Conservation (phyloP, 64 coral and sea anemone genomes). For the Actinia tenebrosa region DNA sequence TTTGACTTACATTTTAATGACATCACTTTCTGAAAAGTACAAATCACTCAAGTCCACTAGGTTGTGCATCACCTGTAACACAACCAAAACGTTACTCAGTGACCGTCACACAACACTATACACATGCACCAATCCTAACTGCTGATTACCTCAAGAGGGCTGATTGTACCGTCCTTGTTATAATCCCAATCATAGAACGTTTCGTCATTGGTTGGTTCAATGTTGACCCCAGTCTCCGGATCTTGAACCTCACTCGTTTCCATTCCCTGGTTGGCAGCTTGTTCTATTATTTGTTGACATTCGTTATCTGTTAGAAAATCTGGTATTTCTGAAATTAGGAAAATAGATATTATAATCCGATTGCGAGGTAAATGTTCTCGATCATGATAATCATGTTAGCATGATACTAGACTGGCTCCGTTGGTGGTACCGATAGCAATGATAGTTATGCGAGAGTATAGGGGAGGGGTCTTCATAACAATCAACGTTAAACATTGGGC, state of each 20-base stretch:
- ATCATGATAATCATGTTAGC: neutral
- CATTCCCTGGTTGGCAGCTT: slow-evolving; percentile 37
- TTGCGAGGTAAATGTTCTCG: too few relatives aligned
- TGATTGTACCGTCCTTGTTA: slow-evolving; percentile 57
- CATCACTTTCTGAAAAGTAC: slow-evolving; percentile 76
- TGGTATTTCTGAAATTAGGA: slow-evolving; percentile 62
- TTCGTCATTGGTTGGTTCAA: slow-evolving; percentile 64
- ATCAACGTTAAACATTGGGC: too few relatives aligned
- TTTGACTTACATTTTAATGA: slow-evolving; percentile 74
- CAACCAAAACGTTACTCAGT: neutral
- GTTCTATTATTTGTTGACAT: slow-evolving; percentile 47
- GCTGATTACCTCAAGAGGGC: slow-evolving; percentile 52
- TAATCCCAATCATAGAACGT: slow-evolving; percentile 84
- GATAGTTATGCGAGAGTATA: neutral
- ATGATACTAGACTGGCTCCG: neutral
- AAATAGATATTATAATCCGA: too few relatives aligned
- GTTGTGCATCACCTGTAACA: slow-evolving; percentile 78
- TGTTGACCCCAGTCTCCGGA: slow-evolving; percentile 69
- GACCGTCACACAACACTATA: neutral
- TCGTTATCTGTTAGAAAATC: slow-evolving; percentile 59
- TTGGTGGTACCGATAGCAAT: neutral
- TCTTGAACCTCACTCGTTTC: slow-evolving; percentile 78
- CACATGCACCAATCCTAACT: neutral
- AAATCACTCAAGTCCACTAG: slow-evolving; percentile 88
- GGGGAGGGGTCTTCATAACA: too few relatives aligned